Conservation (phyloP, 2,797 vertebrate genomes). For the Enteromius unitaeniatus region DNA sequence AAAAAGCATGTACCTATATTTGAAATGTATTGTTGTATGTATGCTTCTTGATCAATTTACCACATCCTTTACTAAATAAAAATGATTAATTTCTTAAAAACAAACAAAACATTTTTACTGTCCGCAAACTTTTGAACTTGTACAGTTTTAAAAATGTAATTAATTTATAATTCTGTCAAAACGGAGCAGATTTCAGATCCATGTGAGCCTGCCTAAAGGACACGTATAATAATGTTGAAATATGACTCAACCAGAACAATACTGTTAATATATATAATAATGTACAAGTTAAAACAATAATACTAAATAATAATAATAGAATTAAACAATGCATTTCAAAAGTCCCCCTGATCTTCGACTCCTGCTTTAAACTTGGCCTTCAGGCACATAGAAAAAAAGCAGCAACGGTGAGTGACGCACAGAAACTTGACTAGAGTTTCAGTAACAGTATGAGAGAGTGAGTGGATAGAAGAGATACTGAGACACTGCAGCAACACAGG, state of each 20-base stretch:
- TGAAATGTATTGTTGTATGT: background rate
- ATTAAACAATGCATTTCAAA: background rate
- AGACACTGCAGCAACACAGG: conserved; percentile 75
- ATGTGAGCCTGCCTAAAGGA: conserved; percentile 13
- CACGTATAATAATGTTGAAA: background rate
- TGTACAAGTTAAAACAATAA: background rate
- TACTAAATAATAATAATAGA: background rate
- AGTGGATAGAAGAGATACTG: conserved; percentile 61
- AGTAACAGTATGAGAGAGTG: conserved; percentile 56
- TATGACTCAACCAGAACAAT: background rate
- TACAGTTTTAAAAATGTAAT: background rate
- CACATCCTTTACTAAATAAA: background rate
- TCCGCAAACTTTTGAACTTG: background rate
- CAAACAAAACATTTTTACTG: background rate
- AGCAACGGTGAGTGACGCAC: conserved; percentile 56
- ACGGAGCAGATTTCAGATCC: background rate
- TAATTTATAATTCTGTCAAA: background rate
- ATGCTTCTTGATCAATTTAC: background rate
- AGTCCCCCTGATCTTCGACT: background rate
- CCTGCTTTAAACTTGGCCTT: conserved; percentile 45
- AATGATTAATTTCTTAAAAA: background rate
- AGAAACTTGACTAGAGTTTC: conserved; percentile 52
- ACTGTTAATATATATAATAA: background rate
- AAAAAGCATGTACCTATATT: background rate
- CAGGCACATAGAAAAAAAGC: conserved; percentile 55